Percentiles rank a stretch among this genome's conserved stretches.
phyloP scores from a whole-genome alignment of 2,888 invertebrate species.

The Torymus texanus region DNA sequence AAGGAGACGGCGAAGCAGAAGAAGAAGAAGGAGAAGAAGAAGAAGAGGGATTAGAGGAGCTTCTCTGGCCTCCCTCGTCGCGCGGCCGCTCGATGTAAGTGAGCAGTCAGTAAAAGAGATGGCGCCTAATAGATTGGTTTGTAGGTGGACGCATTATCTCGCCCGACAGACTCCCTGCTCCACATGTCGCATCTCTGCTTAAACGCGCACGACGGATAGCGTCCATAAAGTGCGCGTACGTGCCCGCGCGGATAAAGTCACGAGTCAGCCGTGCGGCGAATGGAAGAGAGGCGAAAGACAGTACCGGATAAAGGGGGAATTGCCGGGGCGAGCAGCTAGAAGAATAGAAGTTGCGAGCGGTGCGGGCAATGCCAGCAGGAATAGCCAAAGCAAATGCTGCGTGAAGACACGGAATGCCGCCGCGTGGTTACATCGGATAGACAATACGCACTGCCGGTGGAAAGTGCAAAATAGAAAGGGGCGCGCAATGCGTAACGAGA shows the following conservation, averaged over 20 bases:
- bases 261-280: conserved; percentile 27
- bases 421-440: too few relatives aligned
- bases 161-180: conserved; percentile 43
- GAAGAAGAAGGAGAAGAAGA: not conserved
- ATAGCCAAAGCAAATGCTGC: conserved; percentile 18
- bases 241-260: conserved; percentile 32
- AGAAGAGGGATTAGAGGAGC: conserved; percentile 9
- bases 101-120: conserved; percentile 73
- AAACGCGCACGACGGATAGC: not conserved
- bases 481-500: not conserved
- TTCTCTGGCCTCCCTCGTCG: conserved; percentile 57
- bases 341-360: conserved; percentile 20
- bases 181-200: not conserved
- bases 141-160: conserved; percentile 75
- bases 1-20: not conserved
- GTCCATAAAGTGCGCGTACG: too few relatives aligned
- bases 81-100: conserved; percentile 69
- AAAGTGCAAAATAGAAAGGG: conserved; percentile 30
- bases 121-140: conserved; percentile 75
- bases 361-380: not conserved
- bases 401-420: conserved; percentile 12
- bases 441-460: not conserved
- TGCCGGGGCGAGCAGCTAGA: conserved; percentile 11
- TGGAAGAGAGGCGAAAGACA: not conserved
- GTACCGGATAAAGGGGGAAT: conserved; percentile 35